Percentiles rank a stretch among this genome's conserved stretches.
phyloP scores from a whole-genome alignment of 2,888 invertebrate genomes.

The Syrista parreyssii region DNA sequence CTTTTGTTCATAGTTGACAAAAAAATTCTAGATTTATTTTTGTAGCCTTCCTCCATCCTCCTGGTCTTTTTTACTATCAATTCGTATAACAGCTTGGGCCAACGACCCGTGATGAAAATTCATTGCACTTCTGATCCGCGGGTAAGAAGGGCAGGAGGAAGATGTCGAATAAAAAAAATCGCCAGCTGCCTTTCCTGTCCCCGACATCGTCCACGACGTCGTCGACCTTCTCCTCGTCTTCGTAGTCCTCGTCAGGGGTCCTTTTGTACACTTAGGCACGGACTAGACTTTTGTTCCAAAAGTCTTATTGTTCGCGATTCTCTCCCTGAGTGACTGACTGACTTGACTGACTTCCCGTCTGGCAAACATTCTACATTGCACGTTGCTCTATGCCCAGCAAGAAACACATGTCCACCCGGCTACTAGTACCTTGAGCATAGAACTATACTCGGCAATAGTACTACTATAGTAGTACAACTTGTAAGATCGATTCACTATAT shows the following conservation, averaged over 20 bases:
- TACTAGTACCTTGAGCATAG: no score
- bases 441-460: not conserved
- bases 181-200: not conserved
- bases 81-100: not conserved
- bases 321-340: not conserved
- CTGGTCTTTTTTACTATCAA: not conserved
- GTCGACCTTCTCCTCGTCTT: not conserved
- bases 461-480: not conserved
- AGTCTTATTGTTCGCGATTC: not conserved
- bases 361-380: no score
- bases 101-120: not conserved
- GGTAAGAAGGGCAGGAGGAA: not conserved
- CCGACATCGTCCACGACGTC: not conserved
- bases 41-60: not conserved
- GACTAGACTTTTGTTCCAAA: conserved; percentile 49
- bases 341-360: no score
- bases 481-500: not conserved
- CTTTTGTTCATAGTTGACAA: not conserved
- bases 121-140: not conserved
- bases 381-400: no score
- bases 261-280: conserved; percentile 34
- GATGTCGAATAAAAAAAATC: not conserved
- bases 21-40: not conserved
- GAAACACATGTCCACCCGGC: no score
- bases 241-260: not conserved